A percentile compares a stretch with the other conserved stretches of the same genome.
These are phyloP conservation scores for Mesorhabditis sp. DNA, from an alignment of 2,888 invertebrate species.

Conservation along the genomic window DNA sequence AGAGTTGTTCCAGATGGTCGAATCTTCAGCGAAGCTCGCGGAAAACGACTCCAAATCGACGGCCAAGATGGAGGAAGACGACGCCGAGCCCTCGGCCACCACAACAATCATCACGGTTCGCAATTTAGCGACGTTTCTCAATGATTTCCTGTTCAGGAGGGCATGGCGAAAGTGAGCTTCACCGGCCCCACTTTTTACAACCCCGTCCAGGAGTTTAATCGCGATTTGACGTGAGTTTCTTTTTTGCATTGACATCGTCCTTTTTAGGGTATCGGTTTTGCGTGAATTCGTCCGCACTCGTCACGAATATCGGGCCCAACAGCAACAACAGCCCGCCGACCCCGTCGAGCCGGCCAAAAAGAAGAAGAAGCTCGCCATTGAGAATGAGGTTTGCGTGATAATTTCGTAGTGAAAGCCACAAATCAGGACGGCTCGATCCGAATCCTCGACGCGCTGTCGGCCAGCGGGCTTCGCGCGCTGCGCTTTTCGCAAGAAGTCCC, in stretches of 20 bases:
- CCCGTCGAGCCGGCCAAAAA: conserved; percentile 29
- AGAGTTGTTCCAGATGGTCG: too few species aligned
- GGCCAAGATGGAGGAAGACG: too few species aligned
- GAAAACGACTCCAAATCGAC: too few species aligned
- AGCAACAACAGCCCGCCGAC: conserved; percentile 1
- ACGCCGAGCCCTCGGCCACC: too few species aligned
- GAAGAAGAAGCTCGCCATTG: conserved; percentile 25
- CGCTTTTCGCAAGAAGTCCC: conserved; percentile 83
- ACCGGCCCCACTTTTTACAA: conserved; percentile 80
- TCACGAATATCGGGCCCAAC: conserved; percentile 30
- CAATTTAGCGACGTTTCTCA: too few species aligned
- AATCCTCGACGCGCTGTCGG: conserved; percentile 88
- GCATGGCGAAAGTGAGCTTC: conserved; percentile 46
- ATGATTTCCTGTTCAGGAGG: conserved; percentile 24
- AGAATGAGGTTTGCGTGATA: conserved; percentile 10
- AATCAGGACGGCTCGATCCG: conserved; percentile 45
- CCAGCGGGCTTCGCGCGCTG: conserved; percentile 89
- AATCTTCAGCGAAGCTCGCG: too few species aligned
- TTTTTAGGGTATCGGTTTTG: conserved; percentile 71
- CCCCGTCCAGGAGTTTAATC: conserved; percentile 93
- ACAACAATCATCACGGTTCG: too few species aligned
- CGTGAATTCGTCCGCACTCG: conserved; percentile 64
- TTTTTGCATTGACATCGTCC: not conserved
- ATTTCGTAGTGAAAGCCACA: not conserved
- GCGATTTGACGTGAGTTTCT: conserved; percentile 73